Evolutionary conservation across 2,888 invertebrate genomes (phyloP).

Genomic region (Petrophora chlorosata): DNA sequence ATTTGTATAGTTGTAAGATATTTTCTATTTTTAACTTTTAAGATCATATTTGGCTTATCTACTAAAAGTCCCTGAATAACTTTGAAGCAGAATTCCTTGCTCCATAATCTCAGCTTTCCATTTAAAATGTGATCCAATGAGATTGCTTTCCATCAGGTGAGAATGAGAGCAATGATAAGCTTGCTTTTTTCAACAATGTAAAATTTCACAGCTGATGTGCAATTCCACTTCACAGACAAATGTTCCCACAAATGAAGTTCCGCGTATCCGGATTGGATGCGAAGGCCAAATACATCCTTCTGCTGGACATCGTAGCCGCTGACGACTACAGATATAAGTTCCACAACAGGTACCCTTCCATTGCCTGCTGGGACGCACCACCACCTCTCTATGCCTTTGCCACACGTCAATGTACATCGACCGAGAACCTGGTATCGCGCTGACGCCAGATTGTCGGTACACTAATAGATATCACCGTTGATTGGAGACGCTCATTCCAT

Average conservation of each 20-base stretch:
- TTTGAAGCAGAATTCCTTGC: no score
- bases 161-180: no score
- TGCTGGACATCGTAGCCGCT: conserved; percentile 99
- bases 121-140: no score
- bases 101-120: no score
- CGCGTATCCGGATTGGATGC: conserved; percentile 99
- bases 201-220: conserved; percentile 11
- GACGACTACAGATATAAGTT: conserved; percentile 99
- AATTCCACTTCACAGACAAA: conserved; percentile 92
- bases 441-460: conserved; percentile 54
- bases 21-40: conserved; percentile 1
- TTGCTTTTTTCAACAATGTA: background rate
- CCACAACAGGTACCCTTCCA: conserved; percentile 91
- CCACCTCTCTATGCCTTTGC: conserved; percentile 43
- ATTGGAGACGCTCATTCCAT: conserved; percentile 69
- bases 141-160: background rate
- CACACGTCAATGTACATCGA: conserved; percentile 47
- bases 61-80: no score
- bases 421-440: conserved; percentile 51
- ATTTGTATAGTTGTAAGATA: conserved; percentile 4
- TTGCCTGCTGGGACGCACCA: conserved; percentile 56
- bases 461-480: conserved; percentile 65
- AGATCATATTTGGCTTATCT: no score
- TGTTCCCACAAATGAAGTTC: conserved; percentile 99
- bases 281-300: conserved; percentile 99